phyloP scores from a whole-genome alignment of 2,797 vertebrate genomes.

The Rhadinocentrus ornatus region DNA sequence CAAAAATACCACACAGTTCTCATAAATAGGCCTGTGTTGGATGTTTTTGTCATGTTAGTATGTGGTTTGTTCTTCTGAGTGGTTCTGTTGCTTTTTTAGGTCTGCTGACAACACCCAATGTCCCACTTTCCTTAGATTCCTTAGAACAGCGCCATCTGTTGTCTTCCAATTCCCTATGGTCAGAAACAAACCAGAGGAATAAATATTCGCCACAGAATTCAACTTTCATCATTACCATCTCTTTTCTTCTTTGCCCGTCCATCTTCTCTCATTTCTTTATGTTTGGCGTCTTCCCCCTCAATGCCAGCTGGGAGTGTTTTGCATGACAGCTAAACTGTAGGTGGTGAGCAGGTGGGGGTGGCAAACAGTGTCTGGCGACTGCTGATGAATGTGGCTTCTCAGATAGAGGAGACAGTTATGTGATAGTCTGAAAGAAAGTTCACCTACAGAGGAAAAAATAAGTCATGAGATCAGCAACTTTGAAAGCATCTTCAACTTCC shows the following conservation, averaged over 20 bases:
- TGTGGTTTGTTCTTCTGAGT: slow-evolving; percentile 45
- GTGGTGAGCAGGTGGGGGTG: slow-evolving; percentile 60
- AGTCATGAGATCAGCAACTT: neutral
- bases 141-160: slow-evolving; percentile 8
- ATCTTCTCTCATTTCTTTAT: slow-evolving; percentile 19
- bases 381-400: slow-evolving; percentile 46
- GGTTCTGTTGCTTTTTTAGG: slow-evolving; percentile 46
- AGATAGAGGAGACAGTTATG: slow-evolving; percentile 18
- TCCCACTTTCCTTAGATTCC: slow-evolving; percentile 25
- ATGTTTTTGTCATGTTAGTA: slow-evolving; percentile 23
- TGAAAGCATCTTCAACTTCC: neutral
- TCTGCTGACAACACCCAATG: slow-evolving; percentile 52
- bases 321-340: slow-evolving; percentile 49
- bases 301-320: slow-evolving; percentile 44
- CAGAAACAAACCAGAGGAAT: neutral
- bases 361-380: slow-evolving; percentile 55
- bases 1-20: slow-evolving; percentile 38
- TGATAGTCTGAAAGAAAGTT: slow-evolving; percentile 36
- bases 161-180: neutral
- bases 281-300: neutral
- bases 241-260: neutral
- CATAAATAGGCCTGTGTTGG: slow-evolving; percentile 34
- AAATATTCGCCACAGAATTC: neutral
- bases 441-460: slow-evolving; percentile 13
- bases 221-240: neutral